Evolutionary conservation across 2,888 invertebrate genomes (phyloP).

Genomic region (Drosophila meridionalis): DNA sequence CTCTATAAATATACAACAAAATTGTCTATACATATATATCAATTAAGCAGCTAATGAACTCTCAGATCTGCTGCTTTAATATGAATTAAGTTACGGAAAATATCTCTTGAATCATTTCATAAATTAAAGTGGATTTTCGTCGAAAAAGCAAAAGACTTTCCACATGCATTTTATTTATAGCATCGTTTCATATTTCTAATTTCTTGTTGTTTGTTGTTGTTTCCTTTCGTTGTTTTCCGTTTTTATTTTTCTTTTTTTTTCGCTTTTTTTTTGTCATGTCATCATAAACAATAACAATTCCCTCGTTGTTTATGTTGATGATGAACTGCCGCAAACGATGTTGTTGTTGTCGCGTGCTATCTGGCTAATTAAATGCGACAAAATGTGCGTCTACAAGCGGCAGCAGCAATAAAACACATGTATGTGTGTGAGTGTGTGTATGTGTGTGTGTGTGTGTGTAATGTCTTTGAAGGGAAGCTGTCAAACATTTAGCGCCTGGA

Average conservation of each 20-base stretch:
- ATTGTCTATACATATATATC: too few relatives aligned
- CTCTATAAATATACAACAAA: neutral
- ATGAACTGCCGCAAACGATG: constrained; percentile 32
- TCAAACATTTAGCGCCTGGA: constrained; percentile 62
- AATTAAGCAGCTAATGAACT: neutral
- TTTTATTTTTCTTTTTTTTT: neutral
- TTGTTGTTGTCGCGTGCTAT: constrained; percentile 56
- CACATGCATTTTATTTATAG: constrained; percentile 40
- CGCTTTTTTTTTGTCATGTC: constrained; percentile 29
- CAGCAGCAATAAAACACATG: constrained; percentile 19
- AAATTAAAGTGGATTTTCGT: neutral
- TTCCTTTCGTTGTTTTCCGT: neutral
- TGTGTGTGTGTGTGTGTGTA: neutral
- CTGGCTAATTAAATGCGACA: constrained; percentile 68
- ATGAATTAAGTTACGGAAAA: neutral
- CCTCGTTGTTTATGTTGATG: constrained; percentile 17
- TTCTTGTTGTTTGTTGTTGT: constrained; percentile 1
- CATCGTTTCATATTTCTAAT: constrained; percentile 4
- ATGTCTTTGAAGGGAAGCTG: constrained; percentile 35
- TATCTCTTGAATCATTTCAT: neutral
- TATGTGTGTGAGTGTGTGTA: neutral
- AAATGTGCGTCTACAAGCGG: constrained; percentile 41
- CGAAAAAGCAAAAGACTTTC: neutral
- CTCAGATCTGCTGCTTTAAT: neutral
- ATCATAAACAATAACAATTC: constrained; percentile 53